Conservation (phyloP, 2,113 vertebrate species). For the Microcebus jonahi region DNA sequence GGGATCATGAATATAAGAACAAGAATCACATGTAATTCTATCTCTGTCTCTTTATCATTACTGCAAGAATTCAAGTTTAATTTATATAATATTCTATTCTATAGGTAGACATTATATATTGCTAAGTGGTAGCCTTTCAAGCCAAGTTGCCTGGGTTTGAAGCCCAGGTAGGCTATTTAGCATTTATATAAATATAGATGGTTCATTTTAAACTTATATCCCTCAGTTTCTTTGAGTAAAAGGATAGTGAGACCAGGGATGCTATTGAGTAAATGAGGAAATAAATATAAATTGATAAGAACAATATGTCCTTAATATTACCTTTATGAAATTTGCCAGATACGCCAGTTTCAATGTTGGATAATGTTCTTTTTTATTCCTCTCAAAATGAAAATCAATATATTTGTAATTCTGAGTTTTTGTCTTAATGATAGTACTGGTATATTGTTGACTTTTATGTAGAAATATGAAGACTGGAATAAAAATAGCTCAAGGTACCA, state of each 20-base stretch:
- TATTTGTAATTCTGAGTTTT: no score
- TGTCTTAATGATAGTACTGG: not conserved
- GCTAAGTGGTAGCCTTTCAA: no score
- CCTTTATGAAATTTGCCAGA: not conserved
- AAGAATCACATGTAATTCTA: not conserved
- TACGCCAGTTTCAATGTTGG: not conserved
- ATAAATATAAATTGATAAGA: not conserved
- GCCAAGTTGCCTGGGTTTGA: not conserved
- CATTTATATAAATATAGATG: not conserved
- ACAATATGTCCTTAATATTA: not conserved
- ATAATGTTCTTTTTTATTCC: not conserved
- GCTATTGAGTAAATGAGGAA: not conserved
- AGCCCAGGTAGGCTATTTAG: not conserved
- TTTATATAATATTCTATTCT: no score
- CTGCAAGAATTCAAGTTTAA: not conserved
- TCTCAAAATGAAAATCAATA: not conserved
- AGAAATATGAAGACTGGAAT: not conserved
- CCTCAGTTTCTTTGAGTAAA: not conserved
- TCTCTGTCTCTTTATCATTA: not conserved
- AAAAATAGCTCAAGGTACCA: no score
- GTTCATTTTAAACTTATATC: not conserved
- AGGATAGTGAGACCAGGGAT: not conserved
- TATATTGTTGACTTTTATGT: not conserved
- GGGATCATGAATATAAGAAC: not conserved
- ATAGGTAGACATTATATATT: no score